phyloP scores from a whole-genome alignment of 2,113 vertebrate genomes.

The Nannospalax galili region DNA sequence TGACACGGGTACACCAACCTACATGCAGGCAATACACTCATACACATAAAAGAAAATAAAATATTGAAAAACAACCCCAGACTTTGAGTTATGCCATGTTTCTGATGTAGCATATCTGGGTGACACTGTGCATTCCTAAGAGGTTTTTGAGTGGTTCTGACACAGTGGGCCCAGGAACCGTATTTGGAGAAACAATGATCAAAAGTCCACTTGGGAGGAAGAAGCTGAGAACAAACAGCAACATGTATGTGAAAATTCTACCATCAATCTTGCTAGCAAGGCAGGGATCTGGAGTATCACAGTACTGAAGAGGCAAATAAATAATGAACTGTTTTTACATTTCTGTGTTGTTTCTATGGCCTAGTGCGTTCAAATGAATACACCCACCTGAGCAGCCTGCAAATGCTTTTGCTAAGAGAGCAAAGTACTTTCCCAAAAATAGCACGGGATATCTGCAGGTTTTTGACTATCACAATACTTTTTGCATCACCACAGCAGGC shows the following conservation, averaged over 20 bases:
- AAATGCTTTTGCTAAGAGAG: constrained; percentile 37
- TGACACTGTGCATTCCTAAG: neutral
- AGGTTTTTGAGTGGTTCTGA: neutral
- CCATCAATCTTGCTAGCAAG: neutral
- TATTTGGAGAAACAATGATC: neutral
- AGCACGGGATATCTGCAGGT: constrained; percentile 47
- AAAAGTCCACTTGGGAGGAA: too few species aligned
- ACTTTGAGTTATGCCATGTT: neutral
- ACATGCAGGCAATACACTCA: too few species aligned
- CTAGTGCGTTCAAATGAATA: constrained; percentile 55
- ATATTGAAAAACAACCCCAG: too few species aligned
- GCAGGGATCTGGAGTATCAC: neutral
- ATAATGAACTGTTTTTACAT: neutral
- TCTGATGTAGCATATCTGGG: neutral
- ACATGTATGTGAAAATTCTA: neutral
- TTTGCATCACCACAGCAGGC: constrained; percentile 56
- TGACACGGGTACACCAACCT: too few species aligned
- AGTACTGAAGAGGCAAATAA: neutral
- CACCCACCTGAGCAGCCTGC: neutral
- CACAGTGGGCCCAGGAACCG: neutral
- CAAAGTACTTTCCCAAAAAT: constrained; percentile 13
- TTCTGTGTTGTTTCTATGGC: constrained; percentile 16
- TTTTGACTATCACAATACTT: constrained; percentile 44
- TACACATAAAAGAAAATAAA: too few species aligned
- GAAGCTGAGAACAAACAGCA: neutral